phyloP scores from a whole-genome alignment of 2,888 invertebrate genomes.

The Lissonota sp. region DNA sequence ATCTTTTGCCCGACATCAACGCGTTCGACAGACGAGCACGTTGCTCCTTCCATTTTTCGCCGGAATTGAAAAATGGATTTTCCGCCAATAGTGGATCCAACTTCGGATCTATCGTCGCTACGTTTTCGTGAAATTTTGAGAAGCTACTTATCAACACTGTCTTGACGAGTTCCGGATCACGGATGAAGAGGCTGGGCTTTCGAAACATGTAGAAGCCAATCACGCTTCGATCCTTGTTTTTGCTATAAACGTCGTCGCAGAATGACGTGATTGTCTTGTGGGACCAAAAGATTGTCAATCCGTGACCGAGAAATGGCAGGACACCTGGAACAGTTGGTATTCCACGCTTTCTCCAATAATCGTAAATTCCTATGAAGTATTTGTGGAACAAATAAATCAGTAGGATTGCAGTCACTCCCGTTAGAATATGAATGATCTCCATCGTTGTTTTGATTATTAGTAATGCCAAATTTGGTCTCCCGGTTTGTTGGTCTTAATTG shows the following conservation, averaged over 20 bases:
- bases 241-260: conserved; percentile 62
- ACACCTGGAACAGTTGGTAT: conserved; percentile 59
- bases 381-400: conserved; percentile 54
- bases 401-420: conserved; percentile 2
- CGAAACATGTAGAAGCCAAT: conserved; percentile 70
- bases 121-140: conserved; percentile 72
- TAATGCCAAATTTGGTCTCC: too few relatives aligned
- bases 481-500: too few relatives aligned
- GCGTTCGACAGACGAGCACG: conserved; percentile 56
- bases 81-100: conserved; percentile 70
- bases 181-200: conserved; percentile 68
- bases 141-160: conserved; percentile 73
- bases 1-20: conserved; percentile 46
- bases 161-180: conserved; percentile 75
- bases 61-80: conserved; percentile 75
- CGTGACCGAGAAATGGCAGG: conserved; percentile 70
- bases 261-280: conserved; percentile 45
- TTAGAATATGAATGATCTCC: conserved; percentile 27
- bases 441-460: conserved; percentile 15
- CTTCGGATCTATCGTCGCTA: conserved; percentile 42
- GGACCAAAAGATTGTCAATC: conserved; percentile 49
- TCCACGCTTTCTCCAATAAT: conserved; percentile 67
- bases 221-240: conserved; percentile 67
- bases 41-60: conserved; percentile 71
- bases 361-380: conserved; percentile 35